Conservation (phyloP, 2,797 vertebrate species). For the Catostomus latipinnis region DNA sequence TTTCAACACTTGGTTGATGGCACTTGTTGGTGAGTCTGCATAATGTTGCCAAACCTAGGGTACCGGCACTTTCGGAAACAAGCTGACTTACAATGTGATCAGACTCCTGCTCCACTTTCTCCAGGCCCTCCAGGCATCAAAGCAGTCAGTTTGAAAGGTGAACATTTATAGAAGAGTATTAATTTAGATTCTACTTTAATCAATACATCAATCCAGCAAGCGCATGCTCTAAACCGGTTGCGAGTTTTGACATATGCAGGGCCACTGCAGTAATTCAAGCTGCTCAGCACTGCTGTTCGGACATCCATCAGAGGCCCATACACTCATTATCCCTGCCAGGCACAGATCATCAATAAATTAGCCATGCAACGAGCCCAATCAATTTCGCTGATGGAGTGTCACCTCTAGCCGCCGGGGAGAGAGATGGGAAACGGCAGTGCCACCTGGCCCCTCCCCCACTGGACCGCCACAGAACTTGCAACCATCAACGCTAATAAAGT, state of each 20-base stretch:
- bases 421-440: constrained; percentile 54
- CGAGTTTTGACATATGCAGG: constrained; percentile 45
- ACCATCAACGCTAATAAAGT: constrained; percentile 58
- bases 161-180: constrained; percentile 49
- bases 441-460: constrained; percentile 55
- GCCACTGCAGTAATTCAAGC: constrained; percentile 46
- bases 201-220: constrained; percentile 44
- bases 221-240: constrained; percentile 42
- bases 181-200: constrained; percentile 56
- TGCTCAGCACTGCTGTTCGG: constrained; percentile 34
- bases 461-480: constrained; percentile 11
- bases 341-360: constrained; percentile 81
- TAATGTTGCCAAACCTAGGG: too few relatives aligned
- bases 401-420: constrained; percentile 74
- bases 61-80: too few relatives aligned
- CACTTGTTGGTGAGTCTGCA: too few relatives aligned
- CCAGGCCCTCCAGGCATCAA: constrained; percentile 5
- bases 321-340: constrained; percentile 75
- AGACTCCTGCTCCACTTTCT: not conserved
- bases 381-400: constrained; percentile 79
- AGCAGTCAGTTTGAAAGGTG: constrained; percentile 38
- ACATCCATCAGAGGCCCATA: constrained; percentile 73
- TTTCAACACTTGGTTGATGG: too few relatives aligned
- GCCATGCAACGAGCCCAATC: constrained; percentile 77
- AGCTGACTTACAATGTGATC: too few relatives aligned